phyloP scores from a whole-genome alignment of 1,140 invertebrate genomes.

The Psilanteris sp. region DNA sequence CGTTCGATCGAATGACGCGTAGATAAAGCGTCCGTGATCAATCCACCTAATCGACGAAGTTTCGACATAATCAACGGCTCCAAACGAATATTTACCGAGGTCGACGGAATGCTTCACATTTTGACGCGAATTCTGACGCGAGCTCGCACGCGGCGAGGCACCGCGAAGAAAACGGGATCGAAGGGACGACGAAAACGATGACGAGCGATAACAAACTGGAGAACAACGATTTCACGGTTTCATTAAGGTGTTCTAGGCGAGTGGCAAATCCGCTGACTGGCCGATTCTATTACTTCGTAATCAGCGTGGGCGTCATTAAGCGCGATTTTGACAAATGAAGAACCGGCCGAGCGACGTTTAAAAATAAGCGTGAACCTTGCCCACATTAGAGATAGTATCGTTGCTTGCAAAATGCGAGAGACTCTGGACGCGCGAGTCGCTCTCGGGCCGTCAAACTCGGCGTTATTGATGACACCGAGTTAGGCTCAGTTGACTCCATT shows the following conservation, averaged over 20 bases:
- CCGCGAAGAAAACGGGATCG: too few relatives aligned
- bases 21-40: too few relatives aligned
- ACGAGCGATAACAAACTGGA: slow-evolving; percentile 39
- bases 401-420: slow-evolving; percentile 53
- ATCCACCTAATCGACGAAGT: too few relatives aligned
- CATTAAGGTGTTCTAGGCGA: slow-evolving; percentile 48
- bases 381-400: slow-evolving; percentile 61
- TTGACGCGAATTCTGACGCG: too few relatives aligned
- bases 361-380: slow-evolving; percentile 64
- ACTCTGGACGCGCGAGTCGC: slow-evolving; percentile 55
- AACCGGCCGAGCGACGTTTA: slow-evolving; percentile 57
- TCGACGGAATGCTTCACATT: too few relatives aligned
- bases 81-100: too few relatives aligned
- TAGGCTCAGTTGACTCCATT: slow-evolving; percentile 58
- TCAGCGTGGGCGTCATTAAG: slow-evolving; percentile 69
- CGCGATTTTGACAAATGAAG: slow-evolving; percentile 66
- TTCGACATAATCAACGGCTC: too few relatives aligned
- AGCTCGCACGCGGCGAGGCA: too few relatives aligned
- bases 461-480: slow-evolving; percentile 68
- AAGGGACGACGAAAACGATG: too few relatives aligned
- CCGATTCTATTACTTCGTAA: slow-evolving; percentile 68
- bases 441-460: slow-evolving; percentile 54
- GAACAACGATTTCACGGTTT: slow-evolving; percentile 60
- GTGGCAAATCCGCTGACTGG: slow-evolving; percentile 56
- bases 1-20: too few relatives aligned